A percentile compares a stretch with the other conserved stretches of the same genome.
phyloP scores from a whole-genome alignment of 2,113 vertebrate species.

The Himantopus leucocephalus region DNA sequence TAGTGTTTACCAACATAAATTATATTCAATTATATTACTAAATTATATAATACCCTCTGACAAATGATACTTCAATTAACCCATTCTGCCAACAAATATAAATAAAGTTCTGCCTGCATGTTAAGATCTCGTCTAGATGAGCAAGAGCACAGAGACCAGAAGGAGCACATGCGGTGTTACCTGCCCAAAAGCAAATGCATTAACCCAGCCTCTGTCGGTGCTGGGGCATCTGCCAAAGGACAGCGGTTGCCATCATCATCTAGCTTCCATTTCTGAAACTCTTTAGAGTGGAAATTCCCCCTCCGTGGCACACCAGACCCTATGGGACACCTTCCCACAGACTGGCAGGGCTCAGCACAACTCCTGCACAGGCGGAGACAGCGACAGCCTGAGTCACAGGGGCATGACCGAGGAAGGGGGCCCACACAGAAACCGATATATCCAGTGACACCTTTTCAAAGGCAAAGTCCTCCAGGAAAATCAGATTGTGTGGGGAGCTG shows the following conservation, averaged over 20 bases:
- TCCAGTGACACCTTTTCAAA: not conserved
- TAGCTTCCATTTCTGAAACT: not conserved
- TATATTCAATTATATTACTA: not conserved
- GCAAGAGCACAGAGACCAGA: not conserved
- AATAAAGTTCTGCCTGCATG: not conserved
- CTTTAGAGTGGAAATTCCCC: not conserved
- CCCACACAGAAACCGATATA: not conserved
- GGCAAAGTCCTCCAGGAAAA: not conserved
- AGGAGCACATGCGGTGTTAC: not conserved
- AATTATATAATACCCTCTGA: not conserved
- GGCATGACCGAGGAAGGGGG: not conserved
- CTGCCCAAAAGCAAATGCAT: not conserved
- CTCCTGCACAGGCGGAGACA: not conserved
- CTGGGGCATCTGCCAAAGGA: not conserved
- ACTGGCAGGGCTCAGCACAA: not conserved
- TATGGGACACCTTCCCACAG: not conserved
- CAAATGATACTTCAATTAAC: not conserved
- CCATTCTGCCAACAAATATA: not conserved
- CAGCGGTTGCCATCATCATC: not conserved
- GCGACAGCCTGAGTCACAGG: not conserved
- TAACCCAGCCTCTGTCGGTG: not conserved
- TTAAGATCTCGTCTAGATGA: not conserved
- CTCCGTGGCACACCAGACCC: not conserved
- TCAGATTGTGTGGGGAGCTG: not conserved
- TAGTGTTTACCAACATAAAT: not conserved